Base-by-base conservation (phyloP, 2,797 vertebrate species). In the Cossypha dichroa region DNA sequence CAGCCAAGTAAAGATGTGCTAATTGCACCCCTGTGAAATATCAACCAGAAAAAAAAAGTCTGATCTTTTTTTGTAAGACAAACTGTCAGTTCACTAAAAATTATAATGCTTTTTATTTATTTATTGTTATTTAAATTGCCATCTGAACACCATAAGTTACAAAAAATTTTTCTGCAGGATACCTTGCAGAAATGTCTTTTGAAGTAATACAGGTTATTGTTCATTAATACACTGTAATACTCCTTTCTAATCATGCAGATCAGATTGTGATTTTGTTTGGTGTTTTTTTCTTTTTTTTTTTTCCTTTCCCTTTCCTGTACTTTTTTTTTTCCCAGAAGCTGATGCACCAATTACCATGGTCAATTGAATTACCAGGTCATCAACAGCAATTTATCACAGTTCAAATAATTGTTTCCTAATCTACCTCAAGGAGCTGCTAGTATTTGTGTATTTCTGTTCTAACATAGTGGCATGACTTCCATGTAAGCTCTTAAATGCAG, bases 261-360 rank as follows among this genome's bases (percentile, higher is more conserved):
- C 20, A 69, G 29, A 56, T 51, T 40, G 7, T 29, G 74, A 8
- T 12, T 77, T 34, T 40, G 19, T 45, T 66, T 43, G 18, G 6
- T 1, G 1, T 2, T 26, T 66, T 43, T 38, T 8, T 0, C 0
- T 19, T 20, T 56, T 15, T 34, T 34, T 25, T 14, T 10, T 3
- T 4, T 6, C 3, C 4, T 17, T 89, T 13, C 4, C 9, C 10
- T 33, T 40, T 17, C 4, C 7, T 31, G 3, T 55, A 29, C 12
- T 40, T 91, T 81, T 43, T 43, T 43, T 41, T 46, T 48, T 5
- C 40, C 43, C 43, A 74, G 28, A 62, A 66, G 5, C 18, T 75
- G 7, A 34, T 85, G 19, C 15, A 77, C 36, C 12, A 54, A 6
- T 40, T 60, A 34, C 15, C 6, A 6, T 11, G 7, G 15, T 22